Evolutionary conservation across 2,888 invertebrate genomes (phyloP).

Genomic region (Molanna angustata): DNA sequence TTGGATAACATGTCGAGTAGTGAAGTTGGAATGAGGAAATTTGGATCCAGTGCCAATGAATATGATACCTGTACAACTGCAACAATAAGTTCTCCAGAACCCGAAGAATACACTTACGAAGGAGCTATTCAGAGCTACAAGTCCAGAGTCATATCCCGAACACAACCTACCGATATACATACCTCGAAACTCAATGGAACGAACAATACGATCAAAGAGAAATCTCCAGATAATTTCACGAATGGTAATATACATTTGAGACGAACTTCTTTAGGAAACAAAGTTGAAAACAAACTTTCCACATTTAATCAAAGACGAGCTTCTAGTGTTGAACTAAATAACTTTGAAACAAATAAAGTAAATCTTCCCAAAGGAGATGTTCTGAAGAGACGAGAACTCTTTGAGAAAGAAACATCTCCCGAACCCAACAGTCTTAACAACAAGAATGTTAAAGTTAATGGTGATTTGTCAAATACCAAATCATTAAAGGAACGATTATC

Average conservation of each 20-base stretch:
- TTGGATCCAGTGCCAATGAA: slow-evolving; percentile 55
- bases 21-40: slow-evolving; percentile 44
- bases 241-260: slow-evolving; percentile 50
- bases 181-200: slow-evolving; percentile 47
- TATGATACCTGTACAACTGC: slow-evolving; percentile 69
- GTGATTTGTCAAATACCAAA: slow-evolving; percentile 64
- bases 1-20: slow-evolving; percentile 52
- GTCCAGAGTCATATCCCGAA: slow-evolving; percentile 67
- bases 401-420: slow-evolving; percentile 66
- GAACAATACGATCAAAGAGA: slow-evolving; percentile 46
- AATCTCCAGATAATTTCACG: slow-evolving; percentile 44
- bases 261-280: slow-evolving; percentile 53
- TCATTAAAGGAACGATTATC: slow-evolving; percentile 72
- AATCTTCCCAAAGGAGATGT: slow-evolving; percentile 79
- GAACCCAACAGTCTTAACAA: slow-evolving; percentile 42
- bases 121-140: slow-evolving; percentile 85
- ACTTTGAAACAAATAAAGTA: slow-evolving; percentile 50
- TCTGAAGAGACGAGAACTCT: slow-evolving; percentile 76
- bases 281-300: slow-evolving; percentile 62
- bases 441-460: slow-evolving; percentile 51
- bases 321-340: slow-evolving; percentile 45
- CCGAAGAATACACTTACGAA: slow-evolving; percentile 82
- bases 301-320: slow-evolving; percentile 56
- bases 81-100: slow-evolving; percentile 66
- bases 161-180: slow-evolving; percentile 42